A percentile compares a stretch with the other conserved stretches of the same genome.
Evolutionary conservation across 2,797 vertebrate species (phyloP).

Genomic region (Siniperca scherzeri): DNA sequence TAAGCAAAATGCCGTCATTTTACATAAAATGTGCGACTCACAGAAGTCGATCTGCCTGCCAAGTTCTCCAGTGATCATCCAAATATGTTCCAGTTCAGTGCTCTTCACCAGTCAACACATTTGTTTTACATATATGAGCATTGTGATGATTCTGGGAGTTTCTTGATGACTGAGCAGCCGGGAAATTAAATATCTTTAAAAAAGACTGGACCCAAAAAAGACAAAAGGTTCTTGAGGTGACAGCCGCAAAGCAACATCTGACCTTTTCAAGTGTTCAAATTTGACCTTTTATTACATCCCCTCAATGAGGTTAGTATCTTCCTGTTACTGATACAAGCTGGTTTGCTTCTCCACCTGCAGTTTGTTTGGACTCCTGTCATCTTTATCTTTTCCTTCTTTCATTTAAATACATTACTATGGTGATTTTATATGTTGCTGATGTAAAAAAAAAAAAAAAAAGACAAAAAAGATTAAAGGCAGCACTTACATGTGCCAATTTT

Average conservation of each 20-base stretch:
- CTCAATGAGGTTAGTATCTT: background rate
- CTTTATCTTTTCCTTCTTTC: background rate
- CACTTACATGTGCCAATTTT: background rate
- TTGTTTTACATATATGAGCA: background rate
- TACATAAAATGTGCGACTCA: conserved; percentile 51
- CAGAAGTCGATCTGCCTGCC: conserved; percentile 14
- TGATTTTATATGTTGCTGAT: background rate
- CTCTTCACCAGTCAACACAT: background rate
- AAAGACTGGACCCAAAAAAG: background rate
- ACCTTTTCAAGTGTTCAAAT: conserved; percentile 36
- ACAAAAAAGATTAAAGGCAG: background rate
- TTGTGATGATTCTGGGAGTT: background rate
- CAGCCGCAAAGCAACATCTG: conserved; percentile 1
- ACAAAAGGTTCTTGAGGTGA: background rate
- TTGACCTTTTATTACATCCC: conserved; percentile 45
- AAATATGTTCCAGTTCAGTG: conserved; percentile 15
- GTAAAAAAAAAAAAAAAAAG: background rate
- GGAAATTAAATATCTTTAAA: background rate
- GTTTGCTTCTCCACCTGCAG: background rate
- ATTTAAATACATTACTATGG: background rate
- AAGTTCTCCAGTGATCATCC: conserved; percentile 23
- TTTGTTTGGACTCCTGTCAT: conserved; percentile 3
- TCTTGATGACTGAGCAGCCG: background rate
- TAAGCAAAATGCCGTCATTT: conserved; percentile 50
- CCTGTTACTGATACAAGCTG: conserved; percentile 13